These are phyloP conservation scores for Tyria jacobaeae DNA, from an alignment of 2,888 invertebrate species.

Conservation along the genomic window DNA sequence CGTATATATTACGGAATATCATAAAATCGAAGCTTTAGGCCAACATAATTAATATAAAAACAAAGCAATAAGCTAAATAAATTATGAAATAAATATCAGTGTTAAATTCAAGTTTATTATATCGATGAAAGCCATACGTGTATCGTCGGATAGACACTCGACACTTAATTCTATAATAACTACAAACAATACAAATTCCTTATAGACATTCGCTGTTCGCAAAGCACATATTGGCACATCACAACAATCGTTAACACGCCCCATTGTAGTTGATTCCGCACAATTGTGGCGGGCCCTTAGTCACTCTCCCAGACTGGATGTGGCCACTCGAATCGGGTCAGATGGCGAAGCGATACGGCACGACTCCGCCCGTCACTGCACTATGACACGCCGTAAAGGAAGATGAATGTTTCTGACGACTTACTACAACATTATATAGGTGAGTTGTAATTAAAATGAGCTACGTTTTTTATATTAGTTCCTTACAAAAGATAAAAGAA, in stretches of 20 bases:
- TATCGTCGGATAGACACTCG: slow-evolving; percentile 3
- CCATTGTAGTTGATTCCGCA: slow-evolving; percentile 53
- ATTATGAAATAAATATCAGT: slow-evolving; percentile 20
- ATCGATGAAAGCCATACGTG: slow-evolving; percentile 10
- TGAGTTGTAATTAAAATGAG: slow-evolving; percentile 10
- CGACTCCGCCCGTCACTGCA: slow-evolving; percentile 55
- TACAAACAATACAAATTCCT: slow-evolving; percentile 24
- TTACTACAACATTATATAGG: slow-evolving; percentile 27
- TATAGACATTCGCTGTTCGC: slow-evolving; percentile 27
- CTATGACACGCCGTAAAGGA: slow-evolving; percentile 52
- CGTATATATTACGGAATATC: too few species aligned
- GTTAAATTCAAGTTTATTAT: slow-evolving; percentile 18
- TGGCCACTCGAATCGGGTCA: slow-evolving; percentile 61
- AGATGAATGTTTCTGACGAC: slow-evolving; percentile 60
- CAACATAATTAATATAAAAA: too few species aligned
- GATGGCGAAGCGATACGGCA: slow-evolving; percentile 74
- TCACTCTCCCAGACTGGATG: slow-evolving; percentile 49
- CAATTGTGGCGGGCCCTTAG: slow-evolving; percentile 50
- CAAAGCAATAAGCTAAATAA: slow-evolving; percentile 18
- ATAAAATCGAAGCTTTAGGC: too few species aligned
- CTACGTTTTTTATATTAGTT: not conserved
- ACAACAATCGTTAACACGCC: slow-evolving; percentile 48
- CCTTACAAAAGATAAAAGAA: not conserved
- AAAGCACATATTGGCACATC: slow-evolving; percentile 45
- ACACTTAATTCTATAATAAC: slow-evolving; percentile 37